Evolutionary conservation across 2,113 vertebrate genomes (phyloP).

Genomic region (Sapayoa aenigma): DNA sequence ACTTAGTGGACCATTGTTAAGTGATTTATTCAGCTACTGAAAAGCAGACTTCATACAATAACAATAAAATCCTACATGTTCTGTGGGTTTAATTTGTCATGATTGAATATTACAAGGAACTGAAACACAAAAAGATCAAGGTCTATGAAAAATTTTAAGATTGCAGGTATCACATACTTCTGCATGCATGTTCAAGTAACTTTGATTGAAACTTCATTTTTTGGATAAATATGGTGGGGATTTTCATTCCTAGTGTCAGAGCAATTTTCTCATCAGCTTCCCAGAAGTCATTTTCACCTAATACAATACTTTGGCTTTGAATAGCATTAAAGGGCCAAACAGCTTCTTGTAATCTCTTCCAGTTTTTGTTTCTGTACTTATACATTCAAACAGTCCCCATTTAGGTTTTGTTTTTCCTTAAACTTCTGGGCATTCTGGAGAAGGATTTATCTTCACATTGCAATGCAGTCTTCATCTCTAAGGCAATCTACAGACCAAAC

Average conservation of each 20-base stretch:
- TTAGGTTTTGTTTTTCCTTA: not conserved
- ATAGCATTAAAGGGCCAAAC: not conserved
- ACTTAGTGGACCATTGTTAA: not conserved
- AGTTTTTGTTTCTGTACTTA: not conserved
- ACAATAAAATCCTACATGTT: not conserved
- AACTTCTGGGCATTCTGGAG: not conserved
- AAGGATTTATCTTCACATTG: not conserved
- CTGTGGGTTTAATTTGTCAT: rapidly evolving
- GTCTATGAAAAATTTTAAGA: not conserved
- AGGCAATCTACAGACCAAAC: not conserved
- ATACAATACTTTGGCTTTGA: not conserved
- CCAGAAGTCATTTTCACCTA: not conserved
- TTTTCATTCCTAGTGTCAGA: not conserved
- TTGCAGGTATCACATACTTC: not conserved
- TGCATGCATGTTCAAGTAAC: not conserved
- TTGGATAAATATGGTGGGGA: not conserved
- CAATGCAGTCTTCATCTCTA: not conserved
- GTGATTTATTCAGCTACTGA: not conserved
- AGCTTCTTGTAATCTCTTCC: not conserved
- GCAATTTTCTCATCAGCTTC: not conserved
- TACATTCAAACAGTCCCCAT: not conserved
- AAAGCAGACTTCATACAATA: not conserved
- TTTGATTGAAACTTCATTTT: not conserved
- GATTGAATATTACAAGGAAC: not conserved
- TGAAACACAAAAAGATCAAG: not conserved